Conservation (phyloP, 2,888 invertebrate genomes). For the Heliconius hortense region DNA sequence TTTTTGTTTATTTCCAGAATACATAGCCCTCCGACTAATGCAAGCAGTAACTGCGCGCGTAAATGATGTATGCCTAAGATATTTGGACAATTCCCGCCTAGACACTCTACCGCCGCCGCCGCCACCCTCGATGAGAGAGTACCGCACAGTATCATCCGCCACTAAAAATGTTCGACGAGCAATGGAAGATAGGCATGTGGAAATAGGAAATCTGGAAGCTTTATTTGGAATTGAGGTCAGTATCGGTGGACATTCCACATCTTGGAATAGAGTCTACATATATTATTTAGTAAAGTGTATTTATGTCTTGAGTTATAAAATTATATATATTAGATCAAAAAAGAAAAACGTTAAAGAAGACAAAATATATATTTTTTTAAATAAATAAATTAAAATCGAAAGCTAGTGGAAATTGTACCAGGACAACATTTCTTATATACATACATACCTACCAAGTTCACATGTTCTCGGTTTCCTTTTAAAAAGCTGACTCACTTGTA, state of each 20-base stretch:
- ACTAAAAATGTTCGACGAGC: slow-evolving; percentile 91
- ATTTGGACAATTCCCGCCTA: slow-evolving; percentile 85
- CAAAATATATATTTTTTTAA: background rate
- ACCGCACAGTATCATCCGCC: slow-evolving; percentile 84
- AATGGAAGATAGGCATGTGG: slow-evolving; percentile 96
- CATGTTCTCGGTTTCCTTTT: slow-evolving; percentile 10
- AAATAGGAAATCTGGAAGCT: slow-evolving; percentile 91
- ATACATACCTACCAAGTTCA: background rate
- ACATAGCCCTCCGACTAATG: slow-evolving; percentile 88
- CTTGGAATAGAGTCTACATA: too few relatives aligned
- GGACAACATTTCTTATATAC: background rate
- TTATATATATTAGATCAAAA: too few relatives aligned
- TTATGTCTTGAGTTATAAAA: background rate
- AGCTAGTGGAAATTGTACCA: background rate
- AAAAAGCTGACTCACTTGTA: slow-evolving; percentile 22
- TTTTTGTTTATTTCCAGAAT: slow-evolving; percentile 81
- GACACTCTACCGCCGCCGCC: slow-evolving; percentile 84
- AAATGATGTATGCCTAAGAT: slow-evolving; percentile 86
- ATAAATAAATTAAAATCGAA: background rate
- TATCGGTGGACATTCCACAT: slow-evolving; percentile 8
- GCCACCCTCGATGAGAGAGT: slow-evolving; percentile 74
- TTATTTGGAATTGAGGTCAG: slow-evolving; percentile 89
- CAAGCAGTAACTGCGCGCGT: slow-evolving; percentile 87
- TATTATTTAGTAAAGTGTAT: background rate
- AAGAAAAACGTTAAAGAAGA: too few relatives aligned